phyloP scores from a whole-genome alignment of 2,113 vertebrate genomes.

The Poicephalus gulielmi region DNA sequence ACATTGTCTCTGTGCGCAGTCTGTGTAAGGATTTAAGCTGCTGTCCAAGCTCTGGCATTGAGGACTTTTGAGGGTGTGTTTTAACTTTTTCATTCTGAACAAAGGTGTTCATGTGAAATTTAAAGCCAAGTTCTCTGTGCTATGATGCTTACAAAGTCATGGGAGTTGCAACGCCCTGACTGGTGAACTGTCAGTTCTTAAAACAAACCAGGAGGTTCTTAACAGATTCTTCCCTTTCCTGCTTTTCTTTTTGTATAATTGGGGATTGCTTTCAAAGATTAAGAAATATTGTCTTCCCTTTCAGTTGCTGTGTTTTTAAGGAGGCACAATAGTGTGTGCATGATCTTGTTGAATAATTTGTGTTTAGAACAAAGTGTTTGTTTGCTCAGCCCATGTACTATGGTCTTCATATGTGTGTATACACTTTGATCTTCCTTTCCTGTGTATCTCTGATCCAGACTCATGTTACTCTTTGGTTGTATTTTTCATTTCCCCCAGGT shows the following conservation, averaged over 20 bases:
- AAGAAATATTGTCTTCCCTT: background rate
- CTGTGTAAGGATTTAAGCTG: background rate
- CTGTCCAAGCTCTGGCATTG: background rate
- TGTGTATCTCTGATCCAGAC: background rate
- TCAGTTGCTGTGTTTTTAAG: background rate
- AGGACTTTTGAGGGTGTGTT: background rate
- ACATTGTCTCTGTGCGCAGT: fast-evolving
- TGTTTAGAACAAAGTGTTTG: background rate
- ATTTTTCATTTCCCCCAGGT: background rate
- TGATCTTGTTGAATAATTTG: background rate
- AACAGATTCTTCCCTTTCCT: background rate
- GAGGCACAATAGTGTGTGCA: background rate
- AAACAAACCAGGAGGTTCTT: background rate
- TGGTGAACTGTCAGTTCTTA: background rate
- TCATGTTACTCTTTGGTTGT: background rate
- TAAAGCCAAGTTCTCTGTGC: background rate
- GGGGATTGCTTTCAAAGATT: background rate
- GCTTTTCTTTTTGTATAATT: background rate
- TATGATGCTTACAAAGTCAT: fast-evolving
- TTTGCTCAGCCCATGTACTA: background rate
- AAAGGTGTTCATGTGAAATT: background rate
- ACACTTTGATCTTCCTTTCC: constrained; percentile 20
- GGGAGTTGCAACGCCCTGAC: background rate
- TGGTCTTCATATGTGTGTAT: background rate
- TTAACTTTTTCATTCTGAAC: background rate